These are phyloP conservation scores for Orycteropus afer DNA, from an alignment of 2,113 vertebrate genomes.

Conservation along the genomic window DNA sequence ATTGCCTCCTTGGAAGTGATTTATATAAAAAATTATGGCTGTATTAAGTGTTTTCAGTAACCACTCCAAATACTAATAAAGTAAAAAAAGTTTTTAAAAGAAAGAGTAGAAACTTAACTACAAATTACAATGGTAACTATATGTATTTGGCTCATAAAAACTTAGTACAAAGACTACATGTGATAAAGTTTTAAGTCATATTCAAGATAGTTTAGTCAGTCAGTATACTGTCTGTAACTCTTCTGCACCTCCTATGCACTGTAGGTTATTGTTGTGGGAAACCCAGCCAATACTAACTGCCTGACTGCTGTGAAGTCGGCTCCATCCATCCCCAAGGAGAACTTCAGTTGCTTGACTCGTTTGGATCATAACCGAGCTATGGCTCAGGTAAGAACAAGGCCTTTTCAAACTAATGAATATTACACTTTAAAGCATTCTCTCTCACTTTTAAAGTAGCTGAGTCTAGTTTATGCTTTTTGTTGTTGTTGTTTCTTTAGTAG, in stretches of 20 bases:
- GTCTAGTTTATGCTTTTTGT: background rate
- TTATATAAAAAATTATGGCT: background rate
- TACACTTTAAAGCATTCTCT: slow-evolving; percentile 35
- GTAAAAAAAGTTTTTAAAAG: background rate
- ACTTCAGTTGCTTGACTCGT: slow-evolving; percentile 98
- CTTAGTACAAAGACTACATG: background rate
- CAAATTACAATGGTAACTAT: background rate
- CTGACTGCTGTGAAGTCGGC: slow-evolving; percentile 96
- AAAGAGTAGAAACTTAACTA: background rate
- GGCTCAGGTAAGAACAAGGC: slow-evolving; percentile 89
- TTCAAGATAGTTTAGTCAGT: background rate
- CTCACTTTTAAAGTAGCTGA: slow-evolving; percentile 25
- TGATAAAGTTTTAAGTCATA: background rate
- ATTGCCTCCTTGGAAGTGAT: background rate
- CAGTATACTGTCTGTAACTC: background rate
- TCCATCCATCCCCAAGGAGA: slow-evolving; percentile 97
- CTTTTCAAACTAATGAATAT: background rate
- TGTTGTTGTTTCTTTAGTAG: slow-evolving; percentile 22
- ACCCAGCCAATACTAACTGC: slow-evolving; percentile 98
- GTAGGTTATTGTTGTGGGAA: slow-evolving; percentile 97
- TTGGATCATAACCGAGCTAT: slow-evolving; percentile 98
- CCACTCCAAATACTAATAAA: background rate
- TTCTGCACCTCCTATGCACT: background rate
- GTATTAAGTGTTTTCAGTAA: slow-evolving; percentile 23
- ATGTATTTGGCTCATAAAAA: background rate